Conservation (phyloP, 2,797 vertebrate species). For the Columba guinea region DNA sequence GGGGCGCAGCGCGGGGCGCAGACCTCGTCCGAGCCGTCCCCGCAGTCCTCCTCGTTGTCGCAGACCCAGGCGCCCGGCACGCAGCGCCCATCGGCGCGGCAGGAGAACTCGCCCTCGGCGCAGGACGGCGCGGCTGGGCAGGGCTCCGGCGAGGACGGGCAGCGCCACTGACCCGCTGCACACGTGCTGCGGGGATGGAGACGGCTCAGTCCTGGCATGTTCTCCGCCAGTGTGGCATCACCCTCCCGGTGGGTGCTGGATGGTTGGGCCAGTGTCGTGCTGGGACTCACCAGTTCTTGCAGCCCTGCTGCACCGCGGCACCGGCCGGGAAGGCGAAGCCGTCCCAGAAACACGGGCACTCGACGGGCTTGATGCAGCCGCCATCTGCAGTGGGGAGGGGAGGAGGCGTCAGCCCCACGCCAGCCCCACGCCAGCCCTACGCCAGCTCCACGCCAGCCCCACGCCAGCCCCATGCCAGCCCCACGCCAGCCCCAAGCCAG, state of each 20-base stretch:
- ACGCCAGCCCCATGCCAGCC: no score
- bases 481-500: neutral
- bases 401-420: neutral
- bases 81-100: constrained; percentile 78
- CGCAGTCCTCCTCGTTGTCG: constrained; percentile 92
- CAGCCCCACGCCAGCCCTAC: neutral
- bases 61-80: constrained; percentile 88
- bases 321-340: constrained; percentile 83
- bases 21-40: constrained; percentile 88
- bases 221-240: no score
- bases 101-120: constrained; percentile 81
- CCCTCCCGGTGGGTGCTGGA: neutral
- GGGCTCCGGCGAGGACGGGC: constrained; percentile 14
- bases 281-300: constrained; percentile 29
- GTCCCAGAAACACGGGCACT: constrained; percentile 87
- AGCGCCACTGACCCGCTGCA: constrained; percentile 80
- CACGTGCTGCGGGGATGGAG: constrained; percentile 80
- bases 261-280: no score
- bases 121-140: constrained; percentile 75
- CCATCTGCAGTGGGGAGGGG: constrained; percentile 66
- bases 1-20: constrained; percentile 81
- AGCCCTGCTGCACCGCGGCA: constrained; percentile 62
- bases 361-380: constrained; percentile 73
- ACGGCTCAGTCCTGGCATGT: neutral
- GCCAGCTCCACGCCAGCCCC: no score